These are phyloP conservation scores for Mimachlamys varia DNA, from an alignment of 2,888 invertebrate genomes.

Conservation along the genomic window DNA sequence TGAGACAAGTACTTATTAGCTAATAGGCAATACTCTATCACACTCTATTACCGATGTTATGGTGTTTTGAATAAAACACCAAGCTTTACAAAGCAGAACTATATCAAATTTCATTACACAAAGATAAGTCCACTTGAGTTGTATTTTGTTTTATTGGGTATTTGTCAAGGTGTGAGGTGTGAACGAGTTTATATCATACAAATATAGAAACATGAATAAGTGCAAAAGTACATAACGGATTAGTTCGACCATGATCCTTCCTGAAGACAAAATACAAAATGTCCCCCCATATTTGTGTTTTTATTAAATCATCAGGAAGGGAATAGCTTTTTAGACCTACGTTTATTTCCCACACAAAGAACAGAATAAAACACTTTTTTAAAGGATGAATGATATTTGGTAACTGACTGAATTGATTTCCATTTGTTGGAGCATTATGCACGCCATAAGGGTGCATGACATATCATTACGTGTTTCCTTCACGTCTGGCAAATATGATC, in stretches of 20 bases:
- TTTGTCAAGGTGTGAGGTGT: not conserved
- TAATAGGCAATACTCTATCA: not conserved
- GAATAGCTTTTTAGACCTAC: not conserved
- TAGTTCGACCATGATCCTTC: not conserved
- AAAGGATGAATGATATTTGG: too few species aligned
- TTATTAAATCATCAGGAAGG: not conserved
- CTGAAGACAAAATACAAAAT: too few species aligned
- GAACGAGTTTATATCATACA: not conserved
- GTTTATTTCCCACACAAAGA: too few species aligned
- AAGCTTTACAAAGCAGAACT: not conserved
- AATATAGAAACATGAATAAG: not conserved
- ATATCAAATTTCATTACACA: not conserved
- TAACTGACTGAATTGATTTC: too few species aligned
- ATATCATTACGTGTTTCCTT: too few species aligned
- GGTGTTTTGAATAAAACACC: not conserved
- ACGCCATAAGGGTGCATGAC: too few species aligned
- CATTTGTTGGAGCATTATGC: too few species aligned
- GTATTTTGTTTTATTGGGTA: not conserved
- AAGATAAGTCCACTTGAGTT: not conserved
- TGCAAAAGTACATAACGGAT: not conserved
- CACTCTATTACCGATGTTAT: not conserved
- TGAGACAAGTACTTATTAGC: not conserved
- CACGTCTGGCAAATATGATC: too few species aligned
- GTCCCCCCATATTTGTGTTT: too few species aligned
- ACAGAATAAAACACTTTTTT: too few species aligned